Percentiles rank a stretch among this genome's conserved stretches.
Conservation (phyloP, 1,140 invertebrate genomes). For the Thalassaphorura encarpata region DNA sequence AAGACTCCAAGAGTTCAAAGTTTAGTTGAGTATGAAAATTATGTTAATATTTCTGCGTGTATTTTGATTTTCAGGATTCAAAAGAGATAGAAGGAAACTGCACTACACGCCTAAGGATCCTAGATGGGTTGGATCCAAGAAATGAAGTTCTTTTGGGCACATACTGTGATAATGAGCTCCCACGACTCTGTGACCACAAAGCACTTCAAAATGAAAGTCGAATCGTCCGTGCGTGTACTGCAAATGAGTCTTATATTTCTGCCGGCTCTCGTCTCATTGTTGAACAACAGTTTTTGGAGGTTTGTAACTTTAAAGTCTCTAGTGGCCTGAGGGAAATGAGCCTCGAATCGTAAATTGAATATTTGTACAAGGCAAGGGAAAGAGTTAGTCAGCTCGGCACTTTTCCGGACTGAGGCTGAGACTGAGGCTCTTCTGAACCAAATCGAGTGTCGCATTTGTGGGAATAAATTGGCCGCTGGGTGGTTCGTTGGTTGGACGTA, state of each 20-base stretch:
- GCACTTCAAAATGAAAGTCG: slow-evolving; percentile 61
- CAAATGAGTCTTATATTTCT: slow-evolving; percentile 68
- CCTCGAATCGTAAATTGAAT: no score
- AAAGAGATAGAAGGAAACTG: slow-evolving; percentile 37
- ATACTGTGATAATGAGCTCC: slow-evolving; percentile 62
- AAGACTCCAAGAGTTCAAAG: no score
- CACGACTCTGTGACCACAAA: slow-evolving; percentile 68
- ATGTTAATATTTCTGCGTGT: neutral
- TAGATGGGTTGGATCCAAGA: slow-evolving; percentile 44
- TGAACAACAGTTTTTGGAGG: slow-evolving; percentile 37
- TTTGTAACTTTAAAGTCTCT: no score
- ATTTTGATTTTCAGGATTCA: slow-evolving; percentile 19
- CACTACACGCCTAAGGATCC: slow-evolving; percentile 50
- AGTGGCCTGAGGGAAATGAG: no score
- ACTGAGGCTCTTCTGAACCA: no score
- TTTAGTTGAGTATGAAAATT: neutral
- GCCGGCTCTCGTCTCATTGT: slow-evolving; percentile 46
- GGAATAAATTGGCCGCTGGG: no score
- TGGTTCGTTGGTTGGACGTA: no score
- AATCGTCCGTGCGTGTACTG: slow-evolving; percentile 59
- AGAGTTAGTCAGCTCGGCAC: no score
- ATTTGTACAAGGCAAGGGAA: no score
- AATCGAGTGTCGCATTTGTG: no score
- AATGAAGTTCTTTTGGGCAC: slow-evolving; percentile 45
- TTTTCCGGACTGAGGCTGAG: no score